Evolutionary conservation across 2,113 vertebrate genomes (phyloP).

Genomic region (Choloepus hoffmanni): DNA sequence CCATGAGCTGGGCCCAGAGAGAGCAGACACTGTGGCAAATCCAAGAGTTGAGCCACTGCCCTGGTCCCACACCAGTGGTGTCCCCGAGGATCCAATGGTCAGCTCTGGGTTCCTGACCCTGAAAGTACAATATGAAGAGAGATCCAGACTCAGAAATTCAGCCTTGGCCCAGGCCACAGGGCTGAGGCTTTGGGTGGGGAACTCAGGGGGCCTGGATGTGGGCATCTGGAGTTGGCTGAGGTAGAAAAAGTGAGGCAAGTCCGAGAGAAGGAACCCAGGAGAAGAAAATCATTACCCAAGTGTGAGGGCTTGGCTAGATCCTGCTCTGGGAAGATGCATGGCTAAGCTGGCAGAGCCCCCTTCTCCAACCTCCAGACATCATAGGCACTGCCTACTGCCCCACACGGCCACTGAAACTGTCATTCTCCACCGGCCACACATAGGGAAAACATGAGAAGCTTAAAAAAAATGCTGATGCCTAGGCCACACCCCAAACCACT

Average conservation of each 20-base stretch:
- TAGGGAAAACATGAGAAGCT: not conserved
- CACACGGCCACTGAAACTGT: accelerated
- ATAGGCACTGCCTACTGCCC: accelerated
- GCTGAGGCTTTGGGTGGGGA: too few species aligned
- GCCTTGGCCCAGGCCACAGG: not conserved
- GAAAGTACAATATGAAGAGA: not conserved
- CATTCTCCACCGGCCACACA: accelerated
- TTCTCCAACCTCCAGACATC: not conserved
- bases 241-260: not conserved
- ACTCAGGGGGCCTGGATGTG: not conserved
- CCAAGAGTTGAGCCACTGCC: accelerated
- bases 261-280: too few species aligned
- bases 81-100: too few species aligned
- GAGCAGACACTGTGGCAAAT: not conserved
- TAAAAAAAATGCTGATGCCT: not conserved
- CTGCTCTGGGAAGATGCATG: not conserved
- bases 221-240: not conserved
- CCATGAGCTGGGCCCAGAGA: not conserved
- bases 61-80: too few species aligned
- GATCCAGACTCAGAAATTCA: not conserved
- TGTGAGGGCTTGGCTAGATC: not conserved
- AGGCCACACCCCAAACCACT: not conserved
- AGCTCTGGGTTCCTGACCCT: accelerated
- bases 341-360: not conserved
- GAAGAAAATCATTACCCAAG: too few species aligned